These are phyloP conservation scores for Lasiurus borealis DNA, from an alignment of 2,113 vertebrate species.

Conservation along the genomic window DNA sequence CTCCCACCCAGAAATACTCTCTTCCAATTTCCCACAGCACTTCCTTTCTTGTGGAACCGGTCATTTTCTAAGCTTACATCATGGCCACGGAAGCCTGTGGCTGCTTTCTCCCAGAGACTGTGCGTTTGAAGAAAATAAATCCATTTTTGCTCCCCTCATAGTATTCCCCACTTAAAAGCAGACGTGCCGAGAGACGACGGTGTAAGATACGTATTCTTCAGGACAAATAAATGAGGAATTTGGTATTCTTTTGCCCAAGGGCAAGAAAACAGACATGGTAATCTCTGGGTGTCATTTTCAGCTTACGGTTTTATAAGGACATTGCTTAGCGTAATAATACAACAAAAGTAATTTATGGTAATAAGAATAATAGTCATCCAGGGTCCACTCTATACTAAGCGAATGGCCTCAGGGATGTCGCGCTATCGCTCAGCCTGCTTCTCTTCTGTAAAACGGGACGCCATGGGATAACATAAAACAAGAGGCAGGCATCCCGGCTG, in stretches of 20 bases:
- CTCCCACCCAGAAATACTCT: background rate
- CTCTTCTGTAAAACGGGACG: background rate
- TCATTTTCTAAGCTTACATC: background rate
- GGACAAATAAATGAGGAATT: background rate
- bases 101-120: slow-evolving; percentile 26
- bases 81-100: background rate
- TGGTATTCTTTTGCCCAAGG: background rate
- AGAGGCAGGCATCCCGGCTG: background rate
- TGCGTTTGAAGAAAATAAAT: slow-evolving; percentile 41
- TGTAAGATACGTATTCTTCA: background rate
- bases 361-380: background rate
- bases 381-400: background rate
- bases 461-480: no score
- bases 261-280: background rate
- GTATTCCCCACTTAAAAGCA: background rate
- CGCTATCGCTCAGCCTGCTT: background rate
- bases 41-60: background rate
- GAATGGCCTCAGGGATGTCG: background rate
- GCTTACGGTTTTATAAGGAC: background rate
- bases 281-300: background rate
- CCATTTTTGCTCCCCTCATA: background rate
- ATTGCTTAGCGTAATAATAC: background rate
- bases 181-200: background rate
- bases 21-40: background rate
- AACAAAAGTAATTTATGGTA: background rate